Evolutionary conservation across 2,113 vertebrate genomes (phyloP).

Genomic region (Corynorhinus townsendii): DNA sequence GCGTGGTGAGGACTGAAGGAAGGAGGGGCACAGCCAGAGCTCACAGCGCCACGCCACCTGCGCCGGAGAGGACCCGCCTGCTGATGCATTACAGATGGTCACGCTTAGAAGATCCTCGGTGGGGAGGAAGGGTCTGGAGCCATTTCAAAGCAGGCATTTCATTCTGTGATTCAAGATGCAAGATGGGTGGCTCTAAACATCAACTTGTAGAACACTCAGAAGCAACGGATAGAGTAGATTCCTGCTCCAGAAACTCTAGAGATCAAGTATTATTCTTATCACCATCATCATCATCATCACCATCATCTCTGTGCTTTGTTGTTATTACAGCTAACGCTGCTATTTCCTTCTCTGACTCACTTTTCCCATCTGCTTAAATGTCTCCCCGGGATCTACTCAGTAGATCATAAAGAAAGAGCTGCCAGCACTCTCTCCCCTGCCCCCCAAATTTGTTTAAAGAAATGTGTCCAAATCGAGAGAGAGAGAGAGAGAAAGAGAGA

Average conservation of each 20-base stretch:
- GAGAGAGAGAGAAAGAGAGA: background rate
- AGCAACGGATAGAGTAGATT: background rate
- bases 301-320: no score
- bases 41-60: rapidly evolving
- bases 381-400: background rate
- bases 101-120: background rate
- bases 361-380: background rate
- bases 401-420: background rate
- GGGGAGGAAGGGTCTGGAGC: background rate
- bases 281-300: background rate
- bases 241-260: background rate
- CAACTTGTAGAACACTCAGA: background rate
- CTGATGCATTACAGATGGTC: background rate
- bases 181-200: background rate
- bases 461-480: conserved; percentile 19
- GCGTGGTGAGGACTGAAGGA: rapidly evolving
- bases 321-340: background rate
- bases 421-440: rapidly evolving
- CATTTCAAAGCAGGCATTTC: background rate
- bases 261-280: background rate
- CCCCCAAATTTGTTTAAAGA: background rate
- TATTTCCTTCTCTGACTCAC: background rate
- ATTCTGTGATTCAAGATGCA: background rate
- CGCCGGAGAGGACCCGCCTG: background rate
- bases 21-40: background rate